These are phyloP conservation scores for Notiomystis cincta DNA, from an alignment of 2,113 vertebrate species.

Conservation along the genomic window DNA sequence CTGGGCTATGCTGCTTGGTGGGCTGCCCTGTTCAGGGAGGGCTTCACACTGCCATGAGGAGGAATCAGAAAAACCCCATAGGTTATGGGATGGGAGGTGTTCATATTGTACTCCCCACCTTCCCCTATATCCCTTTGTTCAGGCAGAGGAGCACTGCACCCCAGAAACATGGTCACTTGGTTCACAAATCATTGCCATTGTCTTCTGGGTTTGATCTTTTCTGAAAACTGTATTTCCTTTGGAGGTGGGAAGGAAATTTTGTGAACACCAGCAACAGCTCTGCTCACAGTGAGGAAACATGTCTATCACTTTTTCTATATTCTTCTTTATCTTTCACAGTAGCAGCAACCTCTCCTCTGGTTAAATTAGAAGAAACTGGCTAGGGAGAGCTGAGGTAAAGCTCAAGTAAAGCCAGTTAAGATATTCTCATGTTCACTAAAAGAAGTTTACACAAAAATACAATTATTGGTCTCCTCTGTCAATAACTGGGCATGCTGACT, in stretches of 20 bases:
- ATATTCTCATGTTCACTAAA: not conserved
- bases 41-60: fast-evolving
- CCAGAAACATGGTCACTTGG: not conserved
- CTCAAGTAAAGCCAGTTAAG: not conserved
- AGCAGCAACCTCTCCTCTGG: not conserved
- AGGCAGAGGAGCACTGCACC: not conserved
- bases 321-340: not conserved
- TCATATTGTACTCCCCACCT: not conserved
- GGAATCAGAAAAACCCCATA: not conserved
- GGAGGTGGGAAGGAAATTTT: not conserved
- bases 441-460: not conserved
- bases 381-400: not conserved
- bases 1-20: not conserved
- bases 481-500: not conserved
- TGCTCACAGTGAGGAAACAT: not conserved
- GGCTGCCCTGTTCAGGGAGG: not conserved
- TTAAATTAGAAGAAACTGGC: not conserved
- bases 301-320: not conserved
- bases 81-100: not conserved
- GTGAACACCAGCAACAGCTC: not conserved
- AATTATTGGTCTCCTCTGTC: not conserved
- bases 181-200: not conserved
- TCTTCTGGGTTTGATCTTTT: not conserved
- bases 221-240: not conserved
- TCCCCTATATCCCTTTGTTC: not conserved